Base-by-base conservation (phyloP, 2,888 invertebrate genomes). In the Digitonthophagus gazella region DNA sequence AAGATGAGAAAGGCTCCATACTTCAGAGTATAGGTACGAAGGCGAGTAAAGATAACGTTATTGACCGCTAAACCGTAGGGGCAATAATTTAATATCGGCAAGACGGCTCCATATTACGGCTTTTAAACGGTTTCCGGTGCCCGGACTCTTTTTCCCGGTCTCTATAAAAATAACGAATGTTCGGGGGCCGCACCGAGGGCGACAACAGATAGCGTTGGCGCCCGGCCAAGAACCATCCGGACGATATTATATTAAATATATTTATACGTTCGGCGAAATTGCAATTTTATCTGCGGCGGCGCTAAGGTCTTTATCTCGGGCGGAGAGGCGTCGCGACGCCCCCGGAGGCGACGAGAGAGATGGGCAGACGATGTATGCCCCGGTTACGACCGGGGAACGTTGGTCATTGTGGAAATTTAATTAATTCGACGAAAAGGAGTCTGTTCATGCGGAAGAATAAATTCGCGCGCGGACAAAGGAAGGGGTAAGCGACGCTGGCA, bases 231-330 rank as follows among this genome's bases (percentile, higher is more conserved):
- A 67, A 65, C 69, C 67, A 67, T 65, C 65, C 65, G 20, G 18
- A 28, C 61, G 63, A 70, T 70, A 68, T 70, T 70, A 70, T 68
- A 70, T 68, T 70, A 70, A 70, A 70, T 66, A 70, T 70, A 68
- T 70, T 70, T 70, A 70, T 70, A 70, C 65, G 66, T 70, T 64
- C 67, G 54, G 18, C 66, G 67, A 65, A 65, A 66, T 64, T 70
- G 67, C 44, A 57, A 67, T 64, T 69, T 64, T 67, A 69, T 64
- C 66, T 63, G 20, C 61, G 61, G 20, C 61, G 61, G 20, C 61
- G 61, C 61, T 61, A 61, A 61, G 61, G 61, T 61, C 61, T 61
- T 61, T 61, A 61, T 61, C 20, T 61, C 61, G 61, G 19, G 57
- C 4, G 16, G 16, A 5, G 18, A 19, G 19, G 61, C 18, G 18